phyloP scores from a whole-genome alignment of 37 sponge, comb jelly and placozoan genomes.

The Oopsacas minuta region DNA sequence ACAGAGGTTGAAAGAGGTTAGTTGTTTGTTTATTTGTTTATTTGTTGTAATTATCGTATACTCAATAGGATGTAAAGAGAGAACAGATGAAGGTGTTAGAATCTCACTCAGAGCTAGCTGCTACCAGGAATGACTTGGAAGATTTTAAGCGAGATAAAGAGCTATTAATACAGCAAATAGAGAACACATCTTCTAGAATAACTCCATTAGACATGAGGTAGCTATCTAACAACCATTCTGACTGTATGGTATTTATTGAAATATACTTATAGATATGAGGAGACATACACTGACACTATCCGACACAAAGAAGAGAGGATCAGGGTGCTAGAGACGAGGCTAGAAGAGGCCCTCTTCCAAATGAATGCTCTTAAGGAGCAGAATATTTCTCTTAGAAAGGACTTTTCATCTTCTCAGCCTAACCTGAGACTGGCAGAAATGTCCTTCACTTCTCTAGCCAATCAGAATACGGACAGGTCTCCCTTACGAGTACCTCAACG shows the following conservation, averaged over 20 bases:
- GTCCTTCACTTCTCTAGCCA: background rate
- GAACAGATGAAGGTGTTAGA: background rate
- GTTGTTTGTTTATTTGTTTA: background rate
- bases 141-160: constrained; percentile 21
- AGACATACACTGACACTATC: constrained; percentile 54
- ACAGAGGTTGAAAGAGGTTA: constrained; percentile 59
- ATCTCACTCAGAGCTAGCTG: background rate
- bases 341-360: constrained; percentile 32
- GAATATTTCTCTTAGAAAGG: background rate
- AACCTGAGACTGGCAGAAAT: constrained; percentile 1
- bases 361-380: constrained; percentile 37
- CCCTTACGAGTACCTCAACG: background rate
- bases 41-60: background rate
- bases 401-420: background rate
- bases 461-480: background rate
- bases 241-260: constrained; percentile 33
- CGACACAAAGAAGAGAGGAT: constrained; percentile 67
- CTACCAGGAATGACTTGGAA: background rate
- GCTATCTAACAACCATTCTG: background rate
- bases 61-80: background rate
- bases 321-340: constrained; percentile 41
- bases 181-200: background rate
- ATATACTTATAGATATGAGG: constrained; percentile 37
- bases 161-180: background rate
- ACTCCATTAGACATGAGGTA: constrained; percentile 3